These are phyloP conservation scores for Oncorhynchus nerka DNA, from an alignment of 2,113 vertebrate species.

Conservation along the genomic window DNA sequence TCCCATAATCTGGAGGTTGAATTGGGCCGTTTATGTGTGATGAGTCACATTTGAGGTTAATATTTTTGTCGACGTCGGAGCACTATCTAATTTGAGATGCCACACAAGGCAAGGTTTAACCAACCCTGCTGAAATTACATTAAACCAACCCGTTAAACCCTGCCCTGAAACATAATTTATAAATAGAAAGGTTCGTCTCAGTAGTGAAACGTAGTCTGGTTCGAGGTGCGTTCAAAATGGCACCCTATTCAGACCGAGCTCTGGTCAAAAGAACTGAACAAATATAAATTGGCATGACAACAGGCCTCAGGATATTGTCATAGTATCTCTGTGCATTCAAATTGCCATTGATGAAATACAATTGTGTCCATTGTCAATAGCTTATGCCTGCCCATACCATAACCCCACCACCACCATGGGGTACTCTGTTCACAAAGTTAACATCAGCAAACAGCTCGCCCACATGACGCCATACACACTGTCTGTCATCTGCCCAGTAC, in stretches of 20 bases:
- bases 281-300: neutral
- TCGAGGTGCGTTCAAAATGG: neutral
- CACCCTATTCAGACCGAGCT: too few species aligned
- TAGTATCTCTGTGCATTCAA: too few species aligned
- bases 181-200: conserved; percentile 1
- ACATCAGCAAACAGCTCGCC: too few species aligned
- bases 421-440: too few species aligned
- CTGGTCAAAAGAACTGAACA: too few species aligned
- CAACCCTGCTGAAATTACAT: conserved; percentile 32
- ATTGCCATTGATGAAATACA: too few species aligned
- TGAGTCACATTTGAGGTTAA: neutral
- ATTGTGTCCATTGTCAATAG: too few species aligned
- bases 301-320: too few species aligned
- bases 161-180: neutral
- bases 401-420: too few species aligned
- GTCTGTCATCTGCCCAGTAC: too few species aligned
- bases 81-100: conserved; percentile 47
- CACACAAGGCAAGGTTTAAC: conserved; percentile 48
- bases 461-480: too few species aligned
- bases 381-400: too few species aligned
- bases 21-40: neutral
- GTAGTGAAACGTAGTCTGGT: conserved; percentile 21
- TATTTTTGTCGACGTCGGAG: conserved; percentile 21
- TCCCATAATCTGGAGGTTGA: neutral
- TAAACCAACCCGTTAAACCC: conserved; percentile 16